Percentiles rank a stretch among this genome's conserved stretches.
phyloP scores from a whole-genome alignment of 2,888 invertebrate genomes.

The Drosophila nigritarsus region DNA sequence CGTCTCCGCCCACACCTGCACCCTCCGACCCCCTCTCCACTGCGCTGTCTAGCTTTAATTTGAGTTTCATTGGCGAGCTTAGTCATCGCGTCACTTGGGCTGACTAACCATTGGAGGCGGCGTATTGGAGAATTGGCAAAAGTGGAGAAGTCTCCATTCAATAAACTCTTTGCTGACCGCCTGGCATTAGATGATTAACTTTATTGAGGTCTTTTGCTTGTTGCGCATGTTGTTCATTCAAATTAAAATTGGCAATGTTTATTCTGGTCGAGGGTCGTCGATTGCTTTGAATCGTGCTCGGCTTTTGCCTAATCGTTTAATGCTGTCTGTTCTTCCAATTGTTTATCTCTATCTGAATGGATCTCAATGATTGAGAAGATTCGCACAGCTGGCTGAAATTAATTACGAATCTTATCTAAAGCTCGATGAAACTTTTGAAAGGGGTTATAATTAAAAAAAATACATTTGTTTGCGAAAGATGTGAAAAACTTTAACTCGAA shows the following conservation, averaged over 20 bases:
- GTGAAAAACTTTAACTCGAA: not conserved
- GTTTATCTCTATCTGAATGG: constrained; percentile 4
- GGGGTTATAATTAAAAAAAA: constrained; percentile 29
- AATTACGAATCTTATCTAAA: constrained; percentile 17
- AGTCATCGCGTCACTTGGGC: constrained; percentile 58
- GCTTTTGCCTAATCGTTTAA: constrained; percentile 11
- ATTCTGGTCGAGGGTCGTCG: constrained; percentile 16
- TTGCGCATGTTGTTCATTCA: constrained; percentile 19
- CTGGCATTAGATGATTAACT: constrained; percentile 1
- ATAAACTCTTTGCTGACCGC: constrained; percentile 45
- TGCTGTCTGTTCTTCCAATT: not conserved
- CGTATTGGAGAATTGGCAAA: constrained; percentile 24
- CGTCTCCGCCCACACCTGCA: not conserved
- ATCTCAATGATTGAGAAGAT: constrained; percentile 29
- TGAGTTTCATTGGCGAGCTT: constrained; percentile 58
- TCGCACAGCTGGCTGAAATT: constrained; percentile 28
- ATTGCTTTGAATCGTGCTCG: constrained; percentile 8
- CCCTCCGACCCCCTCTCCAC: not conserved
- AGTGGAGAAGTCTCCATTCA: constrained; percentile 33
- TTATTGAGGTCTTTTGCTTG: constrained; percentile 13
- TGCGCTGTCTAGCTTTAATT: constrained; percentile 51
- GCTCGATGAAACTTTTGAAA: constrained; percentile 13
- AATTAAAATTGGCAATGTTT: constrained; percentile 48
- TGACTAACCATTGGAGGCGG: constrained; percentile 62
- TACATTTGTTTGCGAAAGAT: constrained; percentile 4